These are phyloP conservation scores for Columba janthina DNA, from an alignment of 2,113 vertebrate genomes.

Conservation along the genomic window DNA sequence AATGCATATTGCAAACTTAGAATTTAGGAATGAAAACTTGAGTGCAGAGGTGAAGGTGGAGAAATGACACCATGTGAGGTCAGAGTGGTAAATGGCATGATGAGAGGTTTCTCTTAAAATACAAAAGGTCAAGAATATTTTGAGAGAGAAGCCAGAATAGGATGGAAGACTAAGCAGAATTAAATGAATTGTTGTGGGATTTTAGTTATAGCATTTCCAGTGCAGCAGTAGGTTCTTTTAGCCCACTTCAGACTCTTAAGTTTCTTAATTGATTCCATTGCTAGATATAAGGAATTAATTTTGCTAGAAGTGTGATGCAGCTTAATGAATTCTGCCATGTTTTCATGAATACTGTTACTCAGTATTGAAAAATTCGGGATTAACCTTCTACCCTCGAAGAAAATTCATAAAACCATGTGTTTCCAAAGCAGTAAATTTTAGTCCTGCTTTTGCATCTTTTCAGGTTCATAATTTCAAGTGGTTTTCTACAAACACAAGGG, in stretches of 20 bases:
- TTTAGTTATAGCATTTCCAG: background rate
- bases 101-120: background rate
- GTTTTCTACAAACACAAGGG: background rate
- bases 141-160: background rate
- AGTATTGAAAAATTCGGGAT: background rate
- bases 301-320: background rate
- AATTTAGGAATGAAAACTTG: background rate
- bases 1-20: background rate
- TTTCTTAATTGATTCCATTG: background rate
- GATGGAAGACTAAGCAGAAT: background rate
- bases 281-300: background rate
- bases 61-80: background rate
- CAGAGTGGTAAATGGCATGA: background rate
- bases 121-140: background rate
- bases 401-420: background rate
- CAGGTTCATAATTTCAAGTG: background rate
- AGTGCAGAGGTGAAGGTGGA: background rate
- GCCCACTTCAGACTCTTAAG: background rate
- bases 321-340: background rate
- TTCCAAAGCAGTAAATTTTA: background rate
- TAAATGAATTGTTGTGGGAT: background rate
- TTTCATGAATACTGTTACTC: background rate
- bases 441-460: background rate
- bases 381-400: background rate
- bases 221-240: background rate